Base-by-base conservation (phyloP, 2,797 vertebrate species). In the Dicrostonyx torquatus region DNA sequence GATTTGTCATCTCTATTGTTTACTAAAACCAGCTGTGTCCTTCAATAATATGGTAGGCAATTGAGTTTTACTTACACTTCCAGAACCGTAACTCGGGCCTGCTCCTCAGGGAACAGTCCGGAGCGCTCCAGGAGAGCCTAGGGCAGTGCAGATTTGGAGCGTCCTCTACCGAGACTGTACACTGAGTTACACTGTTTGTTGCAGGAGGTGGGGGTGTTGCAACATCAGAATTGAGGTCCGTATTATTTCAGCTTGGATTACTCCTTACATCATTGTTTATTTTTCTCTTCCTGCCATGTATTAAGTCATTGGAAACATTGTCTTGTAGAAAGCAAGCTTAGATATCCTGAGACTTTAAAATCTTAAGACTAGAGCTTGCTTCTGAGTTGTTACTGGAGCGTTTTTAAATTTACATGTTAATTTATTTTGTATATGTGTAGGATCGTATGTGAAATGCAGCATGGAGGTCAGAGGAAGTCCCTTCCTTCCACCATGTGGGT, bases 281-380 rank as follows among this genome's bases (percentile, higher is more conserved):
- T 85, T 97, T 89, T 22, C n/a, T 55, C 13, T 48, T 45, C 37
- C 64, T 85, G 40, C n/a, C 31, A 8, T 64, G 93, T 91, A 77
- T 91, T 79, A 86, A 76, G 72, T 70, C 53, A 48, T 60, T 78
- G 55, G 76, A 94, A 85, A 8, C 22, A 13, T 73, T 87, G 87
- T 29, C 62, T 80, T 85, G 53, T 6, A 62, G 55, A 92, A 60
- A 50, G 40, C 50, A 80, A 40, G 5, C 4, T 82, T 93, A 89
- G 62, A 11, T 85, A 37, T 73, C 22, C 40, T 34, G 34, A 66
- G 82, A 72, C 20, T 40, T 94, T 60, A 53, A 80, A 96, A 64
- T 90, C 55, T 76, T 48, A 78, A 1, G 37, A 4, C 34, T 53
- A 20, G 60, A 53, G 24, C 60, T 31, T 11, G 6, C 55, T 73